Base-by-base conservation (phyloP, 2,888 invertebrate species). In the Cryptocephalus primarius region DNA sequence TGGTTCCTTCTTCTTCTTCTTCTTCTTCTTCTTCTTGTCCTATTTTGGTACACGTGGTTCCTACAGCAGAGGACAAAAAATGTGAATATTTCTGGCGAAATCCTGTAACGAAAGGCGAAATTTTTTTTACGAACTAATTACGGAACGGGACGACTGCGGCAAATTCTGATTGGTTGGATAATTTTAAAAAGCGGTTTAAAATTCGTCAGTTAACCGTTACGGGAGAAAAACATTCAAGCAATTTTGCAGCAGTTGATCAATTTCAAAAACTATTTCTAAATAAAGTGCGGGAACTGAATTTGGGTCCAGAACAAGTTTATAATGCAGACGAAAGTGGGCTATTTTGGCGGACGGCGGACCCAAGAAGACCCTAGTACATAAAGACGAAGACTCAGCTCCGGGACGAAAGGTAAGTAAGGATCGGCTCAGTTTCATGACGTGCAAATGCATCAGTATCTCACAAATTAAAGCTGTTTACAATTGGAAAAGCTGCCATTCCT, bases 261-360 rank as follows among this genome's bases (percentile, higher is more conserved):
- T 45, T 47, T 44, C 22, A 32, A n/a, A 13, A 48, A 39, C 40
- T 39, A 8, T 40, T 46, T 46, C 32, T 6, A 8, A 2, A 49
- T n/a, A 46, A 46, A 31, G 36, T 49, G 22, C 10, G 31, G 12
- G 41, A 51, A 51, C 10, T 39, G 36, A 33, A 40, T 22, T 13
- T 50, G 22, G 10, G 13, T 44, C 22, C 32, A 36, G 45, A 45
- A 32, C 52, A 52, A 42, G 39, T 53, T 4, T 53, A 50, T 39
- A 52, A 52, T 44, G 51, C 51, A 10, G 50, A 54, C 33, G 52
- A 50, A 41, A 45, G 34, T 36, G 48, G 46, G n/a, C 43, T 53
- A 31, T 53, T 44, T 33, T 51, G 48, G 49, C 47, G 41, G 44
- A 10, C 39, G 39, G 33, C 45, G n/a, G n/a, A 40, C 43, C 42